Percentiles rank a stretch among this genome's conserved stretches.
Conservation (phyloP, 2,113 vertebrate genomes). For the Cichladusa arquata region DNA sequence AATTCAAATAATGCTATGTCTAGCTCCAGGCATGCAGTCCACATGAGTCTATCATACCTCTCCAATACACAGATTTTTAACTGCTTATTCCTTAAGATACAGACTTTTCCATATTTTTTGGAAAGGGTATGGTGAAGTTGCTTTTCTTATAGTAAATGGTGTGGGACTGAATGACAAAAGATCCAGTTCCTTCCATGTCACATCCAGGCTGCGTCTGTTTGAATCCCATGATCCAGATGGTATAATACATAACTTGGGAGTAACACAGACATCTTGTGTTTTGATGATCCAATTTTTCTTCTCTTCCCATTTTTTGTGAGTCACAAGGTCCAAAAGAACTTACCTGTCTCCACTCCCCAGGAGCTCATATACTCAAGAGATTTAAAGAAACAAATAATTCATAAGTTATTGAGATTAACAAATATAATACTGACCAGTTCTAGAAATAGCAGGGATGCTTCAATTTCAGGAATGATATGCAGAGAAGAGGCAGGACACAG, state of each 20-base stretch:
- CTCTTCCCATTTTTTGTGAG: not conserved
- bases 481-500: not conserved
- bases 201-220: not conserved
- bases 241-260: not conserved
- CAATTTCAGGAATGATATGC: not conserved
- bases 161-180: not conserved
- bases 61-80: not conserved
- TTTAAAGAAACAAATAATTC: not conserved
- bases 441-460: not conserved
- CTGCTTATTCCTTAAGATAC: not conserved
- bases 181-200: not conserved
- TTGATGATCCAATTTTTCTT: not conserved
- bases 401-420: not conserved
- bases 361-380: not conserved
- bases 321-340: not conserved
- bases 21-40: not conserved
- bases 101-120: not conserved
- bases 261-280: not conserved
- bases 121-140: not conserved
- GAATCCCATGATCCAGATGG: not conserved
- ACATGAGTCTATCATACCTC: not conserved
- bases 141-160: not conserved
- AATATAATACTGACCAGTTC: not conserved
- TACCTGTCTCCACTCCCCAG: not conserved
- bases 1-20: not conserved